A percentile compares a stretch with the other conserved stretches of the same genome.
Conservation (phyloP, 2,888 invertebrate species). For the Heliconius ethilla region DNA sequence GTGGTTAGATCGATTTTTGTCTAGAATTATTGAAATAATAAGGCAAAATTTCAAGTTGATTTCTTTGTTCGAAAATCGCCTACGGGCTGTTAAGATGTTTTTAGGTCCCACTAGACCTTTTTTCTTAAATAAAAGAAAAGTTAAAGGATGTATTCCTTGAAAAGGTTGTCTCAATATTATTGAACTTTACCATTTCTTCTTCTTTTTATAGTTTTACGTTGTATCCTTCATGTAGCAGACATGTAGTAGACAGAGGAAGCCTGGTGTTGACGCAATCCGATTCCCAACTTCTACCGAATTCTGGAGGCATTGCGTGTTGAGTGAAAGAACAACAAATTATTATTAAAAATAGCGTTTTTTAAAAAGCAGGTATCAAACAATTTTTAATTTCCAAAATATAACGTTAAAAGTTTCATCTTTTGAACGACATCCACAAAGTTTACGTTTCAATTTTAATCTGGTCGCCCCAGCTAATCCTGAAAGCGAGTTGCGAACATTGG, state of each 20-base stretch:
- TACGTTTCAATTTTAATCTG: too few species aligned
- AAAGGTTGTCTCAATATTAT: neutral
- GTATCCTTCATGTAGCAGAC: neutral
- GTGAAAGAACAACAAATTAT: neutral
- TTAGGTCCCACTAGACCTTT: neutral
- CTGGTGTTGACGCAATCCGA: too few species aligned
- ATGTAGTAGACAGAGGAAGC: too few species aligned
- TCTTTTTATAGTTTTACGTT: neutral
- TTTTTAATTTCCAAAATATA: neutral
- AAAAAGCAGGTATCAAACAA: neutral
- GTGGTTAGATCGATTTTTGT: too few species aligned
- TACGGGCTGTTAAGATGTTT: neutral
- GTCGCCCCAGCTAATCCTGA: neutral
- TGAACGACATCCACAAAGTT: too few species aligned
- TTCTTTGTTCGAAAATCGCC: neutral
- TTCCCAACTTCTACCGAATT: too few species aligned
- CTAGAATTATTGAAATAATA: too few species aligned
- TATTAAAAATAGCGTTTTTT: too few species aligned
- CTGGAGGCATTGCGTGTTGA: too few species aligned
- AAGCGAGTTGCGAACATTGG: conserved; percentile 6
- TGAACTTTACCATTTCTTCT: neutral
- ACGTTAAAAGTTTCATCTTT: too few species aligned
- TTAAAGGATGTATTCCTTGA: neutral
- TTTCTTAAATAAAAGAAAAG: neutral
- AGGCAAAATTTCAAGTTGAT: too few species aligned